These are phyloP conservation scores for Ficedula albicollis DNA, from an alignment of 2,797 vertebrate genomes.

Conservation along the genomic window DNA sequence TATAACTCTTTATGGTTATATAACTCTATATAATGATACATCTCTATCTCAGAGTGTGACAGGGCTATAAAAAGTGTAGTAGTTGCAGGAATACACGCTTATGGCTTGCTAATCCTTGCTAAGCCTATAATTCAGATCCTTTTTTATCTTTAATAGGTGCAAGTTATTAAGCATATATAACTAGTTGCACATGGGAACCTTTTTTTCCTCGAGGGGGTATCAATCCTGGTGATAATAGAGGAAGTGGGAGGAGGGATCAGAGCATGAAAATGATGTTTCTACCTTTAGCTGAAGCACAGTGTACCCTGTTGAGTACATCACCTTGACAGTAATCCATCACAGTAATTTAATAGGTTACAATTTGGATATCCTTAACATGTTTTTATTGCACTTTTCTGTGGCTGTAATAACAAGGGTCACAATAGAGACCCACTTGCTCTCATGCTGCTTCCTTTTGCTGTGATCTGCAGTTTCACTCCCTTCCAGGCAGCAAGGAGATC, in stretches of 20 bases:
- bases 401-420: neutral
- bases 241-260: conserved; percentile 51
- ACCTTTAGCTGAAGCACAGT: conserved; percentile 38
- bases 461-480: neutral
- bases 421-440: neutral
- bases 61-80: conserved; percentile 65
- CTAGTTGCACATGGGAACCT: conserved; percentile 48
- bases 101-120: conserved; percentile 53
- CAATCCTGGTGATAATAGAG: conserved; percentile 46
- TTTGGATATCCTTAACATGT: neutral
- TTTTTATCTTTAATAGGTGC: conserved; percentile 65
- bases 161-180: conserved; percentile 58
- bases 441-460: neutral
- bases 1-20: conserved; percentile 55
- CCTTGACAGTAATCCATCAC: conserved; percentile 34
- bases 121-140: conserved; percentile 61
- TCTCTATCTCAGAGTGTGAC: conserved; percentile 45
- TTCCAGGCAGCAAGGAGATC: neutral
- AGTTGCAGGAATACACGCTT: conserved; percentile 52
- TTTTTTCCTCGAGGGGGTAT: conserved; percentile 24
- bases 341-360: conserved; percentile 24
- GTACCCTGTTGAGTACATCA: conserved; percentile 33
- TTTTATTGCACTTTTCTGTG: neutral
- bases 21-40: conserved; percentile 60
- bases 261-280: conserved; percentile 48